These are phyloP conservation scores for Leptoclinus maculatus DNA, from an alignment of 2,797 vertebrate species.

Conservation along the genomic window DNA sequence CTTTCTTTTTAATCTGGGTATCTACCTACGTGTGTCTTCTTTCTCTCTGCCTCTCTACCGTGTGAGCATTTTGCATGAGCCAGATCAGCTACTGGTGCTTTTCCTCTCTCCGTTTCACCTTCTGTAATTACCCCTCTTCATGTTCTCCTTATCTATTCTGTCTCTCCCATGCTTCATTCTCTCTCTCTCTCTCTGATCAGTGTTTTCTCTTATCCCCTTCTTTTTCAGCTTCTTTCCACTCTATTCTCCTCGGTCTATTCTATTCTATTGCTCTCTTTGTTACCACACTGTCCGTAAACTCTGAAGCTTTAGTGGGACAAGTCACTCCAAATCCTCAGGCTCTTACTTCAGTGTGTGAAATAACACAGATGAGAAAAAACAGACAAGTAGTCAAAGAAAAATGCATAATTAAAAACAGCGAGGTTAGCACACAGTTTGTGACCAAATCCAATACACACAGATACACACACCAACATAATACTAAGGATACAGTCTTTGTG, in stretches of 20 bases:
- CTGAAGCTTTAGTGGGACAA: conserved; percentile 4
- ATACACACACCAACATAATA: conserved; percentile 16
- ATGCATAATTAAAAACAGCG: neutral
- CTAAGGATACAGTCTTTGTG: conserved; percentile 97
- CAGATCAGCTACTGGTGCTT: neutral
- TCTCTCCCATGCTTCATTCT: neutral
- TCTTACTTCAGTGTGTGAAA: neutral
- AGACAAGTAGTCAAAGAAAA: neutral
- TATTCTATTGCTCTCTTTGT: neutral
- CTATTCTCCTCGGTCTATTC: neutral
- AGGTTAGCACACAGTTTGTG: neutral
- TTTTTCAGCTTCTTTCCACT: neutral
- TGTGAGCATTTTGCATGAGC: neutral
- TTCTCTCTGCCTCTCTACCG: neutral
- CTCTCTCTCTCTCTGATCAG: neutral
- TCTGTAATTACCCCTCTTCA: neutral
- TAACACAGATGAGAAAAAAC: neutral
- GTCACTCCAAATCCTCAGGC: neutral
- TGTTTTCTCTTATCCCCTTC: neutral
- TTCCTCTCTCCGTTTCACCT: conserved; percentile 1
- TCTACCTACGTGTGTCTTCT: neutral
- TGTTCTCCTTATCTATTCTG: neutral
- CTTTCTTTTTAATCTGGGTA: neutral
- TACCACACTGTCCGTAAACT: neutral
- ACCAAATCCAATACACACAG: neutral